phyloP scores from a whole-genome alignment of 2,888 invertebrate species.

The Ecliptopera silaceata region DNA sequence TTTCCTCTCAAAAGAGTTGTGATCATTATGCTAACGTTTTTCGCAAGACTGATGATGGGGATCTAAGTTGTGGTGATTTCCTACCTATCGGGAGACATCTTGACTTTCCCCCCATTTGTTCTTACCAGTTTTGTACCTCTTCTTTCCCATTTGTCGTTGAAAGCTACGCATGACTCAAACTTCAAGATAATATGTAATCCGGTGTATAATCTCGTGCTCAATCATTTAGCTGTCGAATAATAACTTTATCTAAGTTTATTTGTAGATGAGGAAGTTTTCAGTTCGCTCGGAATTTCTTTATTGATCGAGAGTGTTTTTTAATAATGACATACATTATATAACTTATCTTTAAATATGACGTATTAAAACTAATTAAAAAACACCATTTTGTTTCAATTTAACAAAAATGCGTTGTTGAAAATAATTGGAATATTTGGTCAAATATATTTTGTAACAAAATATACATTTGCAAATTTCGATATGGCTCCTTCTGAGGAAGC shows the following conservation, averaged over 20 bases:
- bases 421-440: neutral
- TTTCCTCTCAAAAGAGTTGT: too few relatives aligned
- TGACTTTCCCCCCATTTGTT: too few relatives aligned
- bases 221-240: neutral
- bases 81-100: too few relatives aligned
- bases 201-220: neutral
- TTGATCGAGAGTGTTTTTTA: neutral
- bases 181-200: neutral
- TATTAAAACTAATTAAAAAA: neutral
- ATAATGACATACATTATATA: neutral
- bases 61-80: too few relatives aligned
- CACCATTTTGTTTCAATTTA: constrained; percentile 35
- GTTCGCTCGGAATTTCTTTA: neutral
- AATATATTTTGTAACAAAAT: constrained; percentile 9
- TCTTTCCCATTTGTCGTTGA: too few relatives aligned
- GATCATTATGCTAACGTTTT: too few relatives aligned
- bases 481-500: neutral
- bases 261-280: neutral
- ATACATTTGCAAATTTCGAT: neutral
- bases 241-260: neutral
- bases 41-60: too few relatives aligned
- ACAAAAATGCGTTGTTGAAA: constrained; percentile 35
- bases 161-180: neutral
- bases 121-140: too few relatives aligned
- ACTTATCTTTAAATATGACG: neutral